Conservation (phyloP, 2,113 vertebrate species). For the Struthio camelus region DNA sequence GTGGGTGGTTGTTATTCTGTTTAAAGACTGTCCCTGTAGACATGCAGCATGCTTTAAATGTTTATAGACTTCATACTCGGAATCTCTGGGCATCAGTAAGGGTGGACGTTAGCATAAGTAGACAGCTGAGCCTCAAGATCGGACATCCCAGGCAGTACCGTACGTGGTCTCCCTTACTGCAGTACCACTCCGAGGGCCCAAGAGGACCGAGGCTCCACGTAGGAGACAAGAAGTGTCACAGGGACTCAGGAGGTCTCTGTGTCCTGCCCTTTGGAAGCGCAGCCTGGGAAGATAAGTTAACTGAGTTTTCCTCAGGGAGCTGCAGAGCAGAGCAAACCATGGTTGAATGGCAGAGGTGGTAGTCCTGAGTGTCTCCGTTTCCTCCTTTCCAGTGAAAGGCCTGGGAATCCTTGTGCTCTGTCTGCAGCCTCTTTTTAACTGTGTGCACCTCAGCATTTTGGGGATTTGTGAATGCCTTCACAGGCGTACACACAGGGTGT, state of each 20-base stretch:
- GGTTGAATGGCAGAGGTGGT: not conserved
- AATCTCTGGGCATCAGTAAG: not conserved
- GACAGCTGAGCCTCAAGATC: not conserved
- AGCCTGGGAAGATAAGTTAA: not conserved
- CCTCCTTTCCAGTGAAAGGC: not conserved
- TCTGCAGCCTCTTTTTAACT: not conserved
- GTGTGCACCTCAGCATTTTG: not conserved
- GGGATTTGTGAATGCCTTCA: not conserved
- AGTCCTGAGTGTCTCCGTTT: not conserved
- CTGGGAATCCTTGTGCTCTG: not conserved
- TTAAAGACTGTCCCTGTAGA: not conserved
- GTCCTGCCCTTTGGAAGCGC: not conserved
- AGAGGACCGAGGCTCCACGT: accelerated
- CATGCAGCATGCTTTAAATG: not conserved
- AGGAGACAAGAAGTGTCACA: not conserved
- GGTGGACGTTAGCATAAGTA: accelerated
- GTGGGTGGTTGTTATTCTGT: not conserved
- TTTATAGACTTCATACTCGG: not conserved
- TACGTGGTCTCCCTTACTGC: not conserved
- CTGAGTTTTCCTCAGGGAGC: not conserved
- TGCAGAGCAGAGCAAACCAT: not conserved
- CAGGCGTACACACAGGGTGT: not conserved
- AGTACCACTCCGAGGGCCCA: accelerated
- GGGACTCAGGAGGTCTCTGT: not conserved
- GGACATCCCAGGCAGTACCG: too few species aligned